Percentiles rank a stretch among this genome's conserved stretches.
These are phyloP conservation scores for Tetanocera ferruginea DNA, from an alignment of 2,888 invertebrate species.

Conservation along the genomic window DNA sequence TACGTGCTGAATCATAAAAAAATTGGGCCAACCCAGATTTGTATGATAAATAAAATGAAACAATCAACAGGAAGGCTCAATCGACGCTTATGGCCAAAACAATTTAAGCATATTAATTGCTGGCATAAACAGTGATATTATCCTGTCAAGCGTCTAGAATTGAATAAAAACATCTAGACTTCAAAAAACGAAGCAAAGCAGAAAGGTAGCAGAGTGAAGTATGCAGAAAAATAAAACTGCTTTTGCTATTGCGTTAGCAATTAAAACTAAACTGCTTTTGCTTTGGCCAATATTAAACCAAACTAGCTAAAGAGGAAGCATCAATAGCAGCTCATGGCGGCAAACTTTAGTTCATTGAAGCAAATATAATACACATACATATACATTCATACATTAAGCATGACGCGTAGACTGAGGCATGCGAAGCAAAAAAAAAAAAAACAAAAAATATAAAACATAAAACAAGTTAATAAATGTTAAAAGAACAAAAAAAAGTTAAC, in stretches of 20 bases:
- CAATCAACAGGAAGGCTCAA: background rate
- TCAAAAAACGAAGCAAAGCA: background rate
- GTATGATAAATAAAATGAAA: background rate
- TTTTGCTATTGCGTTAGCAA: background rate
- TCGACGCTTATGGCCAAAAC: slow-evolving; percentile 17
- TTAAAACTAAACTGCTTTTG: slow-evolving; percentile 3
- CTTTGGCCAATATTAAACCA: too few relatives aligned
- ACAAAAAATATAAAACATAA: background rate
- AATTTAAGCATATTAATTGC: slow-evolving; percentile 10
- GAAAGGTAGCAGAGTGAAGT: background rate
- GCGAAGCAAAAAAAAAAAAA: background rate
- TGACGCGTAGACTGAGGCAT: background rate
- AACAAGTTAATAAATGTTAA: background rate
- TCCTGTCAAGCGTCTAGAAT: background rate
- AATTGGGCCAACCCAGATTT: background rate
- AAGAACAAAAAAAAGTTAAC: background rate
- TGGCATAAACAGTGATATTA: background rate
- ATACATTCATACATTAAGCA: background rate
- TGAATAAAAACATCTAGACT: background rate
- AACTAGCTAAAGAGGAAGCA: background rate
- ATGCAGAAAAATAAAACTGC: background rate
- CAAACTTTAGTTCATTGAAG: background rate
- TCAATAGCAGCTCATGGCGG: background rate
- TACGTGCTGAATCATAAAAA: background rate
- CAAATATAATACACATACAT: background rate